Base-by-base conservation (phyloP, 2,113 vertebrate genomes). In the Tamias sibiricus region DNA sequence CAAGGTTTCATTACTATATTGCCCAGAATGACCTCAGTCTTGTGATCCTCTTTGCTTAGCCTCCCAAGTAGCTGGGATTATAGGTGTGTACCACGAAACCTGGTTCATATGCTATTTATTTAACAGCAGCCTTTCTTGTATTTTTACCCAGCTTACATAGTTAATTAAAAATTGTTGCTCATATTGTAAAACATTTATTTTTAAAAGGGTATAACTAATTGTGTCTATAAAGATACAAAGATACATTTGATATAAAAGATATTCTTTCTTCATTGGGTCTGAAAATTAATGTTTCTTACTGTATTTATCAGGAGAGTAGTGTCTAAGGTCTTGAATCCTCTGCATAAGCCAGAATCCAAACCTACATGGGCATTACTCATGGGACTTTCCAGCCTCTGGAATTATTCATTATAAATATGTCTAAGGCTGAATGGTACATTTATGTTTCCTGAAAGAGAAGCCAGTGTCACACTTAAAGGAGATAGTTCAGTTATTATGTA, bases 391-490 rank as follows among this genome's bases (percentile, higher is more conserved):
- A 16, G 49, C n/a, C 10, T 91, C 76, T 96, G 76, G 37, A 87
- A 94, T 90, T 95, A 72, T 72, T 85, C 47, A 88, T 64, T n/a
- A 71, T 86, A 94, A 96, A 54, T 54, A 93, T 69, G 59, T 94
- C 76, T 81, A 76, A 85, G 42, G 37, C 52, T 91, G 24, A 44
- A 81, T 54, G n/a, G 44, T 69, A 69, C n/a, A 94, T 6, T 22
- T 14, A 91, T 77, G 24, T 35, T 88, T 89, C 35, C 44, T 40
- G 72, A 30, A 90, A 85, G 35, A 95, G 28, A 35, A 91, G 8
- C 68, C 9, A 44, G 76, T 87, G 74, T 85, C 37, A 42, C 47
- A 94, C 59, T 92, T 94, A 96, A 92, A 89, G 68, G 9, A 92
- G 10, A 93, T 80, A 52, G 4, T 79, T 97, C 74, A 91, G 4